A percentile compares a stretch with the other conserved stretches of the same genome.
phyloP scores from a whole-genome alignment of 1,140 invertebrate genomes.

The Drosophila suzukii region DNA sequence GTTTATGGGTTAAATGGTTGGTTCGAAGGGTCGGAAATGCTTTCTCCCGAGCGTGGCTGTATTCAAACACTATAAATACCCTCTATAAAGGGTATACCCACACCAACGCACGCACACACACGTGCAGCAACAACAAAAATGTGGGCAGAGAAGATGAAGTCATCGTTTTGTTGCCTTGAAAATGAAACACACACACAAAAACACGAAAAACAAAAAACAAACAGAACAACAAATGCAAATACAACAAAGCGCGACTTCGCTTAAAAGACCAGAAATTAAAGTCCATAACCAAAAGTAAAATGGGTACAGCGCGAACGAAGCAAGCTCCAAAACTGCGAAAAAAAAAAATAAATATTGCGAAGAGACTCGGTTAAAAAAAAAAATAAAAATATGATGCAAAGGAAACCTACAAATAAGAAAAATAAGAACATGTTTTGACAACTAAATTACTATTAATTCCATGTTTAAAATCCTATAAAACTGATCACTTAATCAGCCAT shows the following conservation, averaged over 20 bases:
- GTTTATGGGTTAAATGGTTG: neutral
- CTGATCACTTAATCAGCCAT: no score
- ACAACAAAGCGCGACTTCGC: conserved; percentile 35
- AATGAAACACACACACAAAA: conserved; percentile 20
- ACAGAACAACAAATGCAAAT: conserved; percentile 16
- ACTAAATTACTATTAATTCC: no score
- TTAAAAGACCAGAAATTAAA: conserved; percentile 35
- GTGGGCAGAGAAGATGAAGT: conserved; percentile 71
- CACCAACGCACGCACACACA: conserved; percentile 25
- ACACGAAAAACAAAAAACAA: conserved; percentile 11
- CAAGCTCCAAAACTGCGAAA: conserved; percentile 1
- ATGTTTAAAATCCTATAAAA: no score
- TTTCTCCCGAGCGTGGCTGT: conserved; percentile 6
- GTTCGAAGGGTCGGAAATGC: conserved; percentile 1
- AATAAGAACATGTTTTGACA: no score
- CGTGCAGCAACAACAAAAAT: conserved; percentile 6
- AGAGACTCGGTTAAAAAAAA: neutral
- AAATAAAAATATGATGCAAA: no score
- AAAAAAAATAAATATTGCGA: neutral
- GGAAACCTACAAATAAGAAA: no score
- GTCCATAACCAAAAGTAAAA: conserved; percentile 18
- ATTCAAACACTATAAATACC: neutral
- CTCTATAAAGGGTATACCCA: conserved; percentile 25
- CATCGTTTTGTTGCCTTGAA: conserved; percentile 68
- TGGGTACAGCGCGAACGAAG: conserved; percentile 16